Evolutionary conservation across 1,140 invertebrate species (phyloP).

Genomic region (Vollenhovia emeryi): DNA sequence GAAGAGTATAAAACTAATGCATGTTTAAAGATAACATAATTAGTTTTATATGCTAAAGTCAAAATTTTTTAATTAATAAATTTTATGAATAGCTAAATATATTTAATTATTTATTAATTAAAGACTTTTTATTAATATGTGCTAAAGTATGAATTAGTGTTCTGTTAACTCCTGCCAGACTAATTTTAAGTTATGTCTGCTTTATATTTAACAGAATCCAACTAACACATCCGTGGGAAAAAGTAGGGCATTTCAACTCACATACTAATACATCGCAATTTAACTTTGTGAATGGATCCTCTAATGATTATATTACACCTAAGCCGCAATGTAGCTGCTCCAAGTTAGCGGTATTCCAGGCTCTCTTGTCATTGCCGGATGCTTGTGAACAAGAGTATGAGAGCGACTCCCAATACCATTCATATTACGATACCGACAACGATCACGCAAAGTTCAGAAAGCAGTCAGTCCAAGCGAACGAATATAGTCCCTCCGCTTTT

Average conservation of each 20-base stretch:
- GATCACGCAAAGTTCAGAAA: slow-evolving; percentile 47
- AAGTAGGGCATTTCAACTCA: slow-evolving; percentile 55
- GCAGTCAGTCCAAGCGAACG: slow-evolving; percentile 35
- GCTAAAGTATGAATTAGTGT: slow-evolving; percentile 35
- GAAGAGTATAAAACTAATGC: slow-evolving; percentile 28
- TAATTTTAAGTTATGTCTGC: slow-evolving; percentile 79
- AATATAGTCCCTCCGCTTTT: slow-evolving; percentile 57
- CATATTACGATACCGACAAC: slow-evolving; percentile 43
- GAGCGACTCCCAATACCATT: slow-evolving; percentile 24
- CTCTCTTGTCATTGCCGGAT: slow-evolving; percentile 58
- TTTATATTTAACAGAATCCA: slow-evolving; percentile 81
- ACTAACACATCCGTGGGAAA: slow-evolving; percentile 79
- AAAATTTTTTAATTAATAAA: neutral
- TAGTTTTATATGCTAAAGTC: slow-evolving; percentile 1
- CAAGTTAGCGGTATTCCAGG: slow-evolving; percentile 66
- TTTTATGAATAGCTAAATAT: neutral
- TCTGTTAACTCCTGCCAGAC: slow-evolving; percentile 78
- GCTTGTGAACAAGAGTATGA: slow-evolving; percentile 62
- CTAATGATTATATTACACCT: slow-evolving; percentile 72
- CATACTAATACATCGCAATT: slow-evolving; percentile 63
- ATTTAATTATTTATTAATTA: slow-evolving; percentile 1
- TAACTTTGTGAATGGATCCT: slow-evolving; percentile 62
- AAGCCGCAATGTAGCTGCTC: slow-evolving; percentile 74
- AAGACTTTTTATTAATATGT: slow-evolving; percentile 13
- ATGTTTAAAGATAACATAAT: slow-evolving; percentile 44